Conservation (phyloP, 2,113 vertebrate species). For the Mormyrus iriodes region DNA sequence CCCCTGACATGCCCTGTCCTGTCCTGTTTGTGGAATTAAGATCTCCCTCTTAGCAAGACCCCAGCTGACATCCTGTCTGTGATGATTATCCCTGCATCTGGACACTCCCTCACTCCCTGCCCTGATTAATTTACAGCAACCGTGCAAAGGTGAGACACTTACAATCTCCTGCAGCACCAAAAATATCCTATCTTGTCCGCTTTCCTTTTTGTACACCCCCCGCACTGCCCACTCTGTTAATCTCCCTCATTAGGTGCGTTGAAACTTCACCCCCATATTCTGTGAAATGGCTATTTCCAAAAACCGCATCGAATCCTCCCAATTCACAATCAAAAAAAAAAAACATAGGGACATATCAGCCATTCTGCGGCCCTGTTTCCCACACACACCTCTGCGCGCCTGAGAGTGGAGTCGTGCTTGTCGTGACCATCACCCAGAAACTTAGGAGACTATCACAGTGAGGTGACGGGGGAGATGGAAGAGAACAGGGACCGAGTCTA, state of each 20-base stretch:
- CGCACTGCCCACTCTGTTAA: background rate
- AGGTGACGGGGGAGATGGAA: background rate
- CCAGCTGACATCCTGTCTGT: background rate
- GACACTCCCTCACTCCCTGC: background rate
- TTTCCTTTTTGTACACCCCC: background rate
- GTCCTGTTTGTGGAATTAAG: background rate
- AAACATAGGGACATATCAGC: background rate
- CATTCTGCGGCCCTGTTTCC: background rate
- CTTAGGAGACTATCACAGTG: background rate
- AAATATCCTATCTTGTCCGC: background rate
- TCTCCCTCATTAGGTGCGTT: background rate
- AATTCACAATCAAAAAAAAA: background rate
- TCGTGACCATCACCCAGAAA: background rate
- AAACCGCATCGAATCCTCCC: background rate
- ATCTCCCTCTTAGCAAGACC: background rate
- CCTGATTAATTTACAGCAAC: background rate
- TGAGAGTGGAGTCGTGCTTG: background rate
- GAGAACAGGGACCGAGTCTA: background rate
- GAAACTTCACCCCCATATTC: background rate
- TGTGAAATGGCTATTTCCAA: constrained; percentile 10
- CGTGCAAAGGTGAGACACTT: background rate
- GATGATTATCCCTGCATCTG: background rate
- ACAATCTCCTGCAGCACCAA: background rate
- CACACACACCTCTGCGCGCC: constrained; percentile 5
- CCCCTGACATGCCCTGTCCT: background rate